These are phyloP conservation scores for Panulirus ornatus DNA, from an alignment of 1,140 invertebrate species.

Conservation along the genomic window DNA sequence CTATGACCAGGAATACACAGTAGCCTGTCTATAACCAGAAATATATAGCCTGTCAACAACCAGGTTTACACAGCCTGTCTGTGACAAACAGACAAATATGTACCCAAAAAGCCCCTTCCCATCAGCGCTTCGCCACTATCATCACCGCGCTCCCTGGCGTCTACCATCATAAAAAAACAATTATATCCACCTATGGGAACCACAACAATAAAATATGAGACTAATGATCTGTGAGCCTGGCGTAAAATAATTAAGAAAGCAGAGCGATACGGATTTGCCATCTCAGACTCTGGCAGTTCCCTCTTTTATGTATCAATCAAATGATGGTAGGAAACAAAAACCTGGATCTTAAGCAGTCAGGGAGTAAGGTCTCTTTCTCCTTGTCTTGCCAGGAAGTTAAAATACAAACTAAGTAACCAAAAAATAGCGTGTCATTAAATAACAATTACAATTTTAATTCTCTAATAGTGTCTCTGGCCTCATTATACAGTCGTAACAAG, in stretches of 20 bases:
- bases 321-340: neutral
- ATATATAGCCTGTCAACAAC: no score
- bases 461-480: constrained; percentile 58
- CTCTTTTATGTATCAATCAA: constrained; percentile 23
- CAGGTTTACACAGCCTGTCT: neutral
- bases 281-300: neutral
- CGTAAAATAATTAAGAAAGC: constrained; percentile 29
- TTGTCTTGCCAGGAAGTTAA: neutral
- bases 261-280: constrained; percentile 13
- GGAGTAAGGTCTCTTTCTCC: neutral
- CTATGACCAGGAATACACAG: no score
- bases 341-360: neutral
- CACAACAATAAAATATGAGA: constrained; percentile 19
- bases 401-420: constrained; percentile 27
- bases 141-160: neutral
- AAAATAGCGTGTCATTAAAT: constrained; percentile 58
- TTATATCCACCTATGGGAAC: constrained; percentile 17
- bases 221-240: constrained; percentile 25
- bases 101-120: neutral
- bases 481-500: constrained; percentile 71
- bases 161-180: constrained; percentile 25
- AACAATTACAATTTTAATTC: constrained; percentile 70
- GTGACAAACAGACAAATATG: neutral
- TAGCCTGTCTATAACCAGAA: no score
- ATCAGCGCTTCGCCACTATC: neutral